Evolutionary conservation across 2,797 vertebrate species (phyloP).

Genomic region (Peromyscus attwateri): DNA sequence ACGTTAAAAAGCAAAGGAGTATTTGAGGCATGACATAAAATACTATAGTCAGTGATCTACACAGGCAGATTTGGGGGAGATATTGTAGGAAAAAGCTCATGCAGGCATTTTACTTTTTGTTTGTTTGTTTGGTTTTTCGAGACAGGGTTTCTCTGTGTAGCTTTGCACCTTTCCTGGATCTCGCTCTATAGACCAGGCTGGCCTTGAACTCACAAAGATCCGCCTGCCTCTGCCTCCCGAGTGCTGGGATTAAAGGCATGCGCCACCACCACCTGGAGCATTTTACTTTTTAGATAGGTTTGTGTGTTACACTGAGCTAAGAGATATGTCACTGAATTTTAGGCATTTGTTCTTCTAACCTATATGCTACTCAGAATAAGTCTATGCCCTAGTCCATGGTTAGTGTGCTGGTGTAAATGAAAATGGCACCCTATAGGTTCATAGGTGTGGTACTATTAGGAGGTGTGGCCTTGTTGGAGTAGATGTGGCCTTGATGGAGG

Average conservation of each 20-base stretch:
- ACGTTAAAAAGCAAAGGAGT: not conserved
- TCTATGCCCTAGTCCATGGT: not conserved
- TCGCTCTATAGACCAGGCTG: too few relatives aligned
- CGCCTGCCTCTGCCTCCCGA: too few relatives aligned
- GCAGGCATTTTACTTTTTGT: not conserved
- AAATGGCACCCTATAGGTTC: not conserved
- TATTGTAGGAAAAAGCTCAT: not conserved
- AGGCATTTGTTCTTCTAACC: conserved; percentile 2
- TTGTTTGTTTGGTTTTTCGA: too few relatives aligned
- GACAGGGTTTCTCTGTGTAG: too few relatives aligned
- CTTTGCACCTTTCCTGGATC: too few relatives aligned
- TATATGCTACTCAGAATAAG: not conserved
- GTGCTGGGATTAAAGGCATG: too few relatives aligned
- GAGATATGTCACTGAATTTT: not conserved
- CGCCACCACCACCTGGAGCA: too few relatives aligned
- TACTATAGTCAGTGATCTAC: not conserved
- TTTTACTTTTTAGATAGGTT: not conserved
- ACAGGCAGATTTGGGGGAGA: not conserved
- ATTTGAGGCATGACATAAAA: conserved; percentile 30
- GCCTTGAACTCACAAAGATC: too few relatives aligned
- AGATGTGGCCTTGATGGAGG: not conserved
- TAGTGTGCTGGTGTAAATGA: not conserved
- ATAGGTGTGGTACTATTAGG: not conserved
- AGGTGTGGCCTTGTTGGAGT: not conserved
- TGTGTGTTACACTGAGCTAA: not conserved